Base-by-base conservation (phyloP, 2,797 vertebrate species). In the Acridotheres tristis region DNA sequence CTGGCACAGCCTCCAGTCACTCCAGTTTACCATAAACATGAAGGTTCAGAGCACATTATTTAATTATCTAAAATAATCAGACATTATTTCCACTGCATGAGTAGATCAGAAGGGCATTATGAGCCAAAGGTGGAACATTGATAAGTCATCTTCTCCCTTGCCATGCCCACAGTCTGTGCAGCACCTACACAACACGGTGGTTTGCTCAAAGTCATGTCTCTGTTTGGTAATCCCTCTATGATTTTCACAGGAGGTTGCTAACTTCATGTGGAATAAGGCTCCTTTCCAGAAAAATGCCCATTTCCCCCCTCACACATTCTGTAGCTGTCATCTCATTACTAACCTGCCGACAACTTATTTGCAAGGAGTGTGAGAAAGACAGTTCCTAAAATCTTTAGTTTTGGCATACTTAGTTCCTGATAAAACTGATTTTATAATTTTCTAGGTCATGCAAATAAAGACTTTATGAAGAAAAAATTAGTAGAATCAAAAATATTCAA, bases 231-330 rank as follows among this genome's bases (percentile, higher is more conserved):
- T 58, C 88, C 38, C 17, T 63, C 69, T 79, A 6, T 14, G 54
- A 85, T 85, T 94, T 91, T 94, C 93, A 84, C 81, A 87, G 62
- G 38, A 81, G 47, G 66, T 54, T 88, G 43, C 16, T 88, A 93
- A 92, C 55, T 89, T 87, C 26, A 57, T 14, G 38, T 68, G 58
- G 36, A 75, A 63, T 59, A 79, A 43, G 50, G 34, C 25, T 92
- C 43, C 57, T 29, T 58, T 72, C 57, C 48, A 76, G 55, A 65
- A 83, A 69, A 91, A 57, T 27, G 45, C 36, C 55, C 48, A 36
- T 72, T 62, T 53, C n/a, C 32, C 47, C 32, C 43, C 59, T 89
- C 80, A 45, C 34, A 77, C 59, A 62, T 67, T 85, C 90, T 57
- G 59, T 53, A 68, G 66, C 43, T 68, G 29, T 74, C 77, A 90